phyloP scores from a whole-genome alignment of 2,888 invertebrate genomes.

The Galerucella calmariensis region DNA sequence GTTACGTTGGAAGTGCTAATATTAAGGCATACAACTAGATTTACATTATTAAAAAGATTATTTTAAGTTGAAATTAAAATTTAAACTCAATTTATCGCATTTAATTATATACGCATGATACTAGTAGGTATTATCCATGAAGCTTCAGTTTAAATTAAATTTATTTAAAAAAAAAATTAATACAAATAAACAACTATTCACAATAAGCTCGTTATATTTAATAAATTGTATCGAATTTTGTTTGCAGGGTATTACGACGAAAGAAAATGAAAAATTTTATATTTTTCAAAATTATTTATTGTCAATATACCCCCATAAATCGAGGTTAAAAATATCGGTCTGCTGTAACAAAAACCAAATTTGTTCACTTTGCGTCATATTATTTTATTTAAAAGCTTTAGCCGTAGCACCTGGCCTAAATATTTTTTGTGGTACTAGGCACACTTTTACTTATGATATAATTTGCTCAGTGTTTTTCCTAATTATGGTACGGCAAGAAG shows the following conservation, averaged over 20 bases:
- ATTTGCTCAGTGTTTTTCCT: no score
- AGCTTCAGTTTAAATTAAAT: not conserved
- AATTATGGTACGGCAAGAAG: no score
- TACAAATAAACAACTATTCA: constrained; percentile 12
- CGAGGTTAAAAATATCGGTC: no score
- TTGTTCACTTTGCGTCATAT: no score
- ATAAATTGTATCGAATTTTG: not conserved
- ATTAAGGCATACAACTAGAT: constrained; percentile 21
- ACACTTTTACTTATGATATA: no score
- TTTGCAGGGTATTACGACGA: not conserved
- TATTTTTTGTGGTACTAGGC: no score
- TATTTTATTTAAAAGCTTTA: no score
- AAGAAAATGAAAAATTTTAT: not conserved
- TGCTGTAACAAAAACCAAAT: no score
- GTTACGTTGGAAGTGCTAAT: constrained; percentile 19
- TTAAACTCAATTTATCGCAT: not conserved
- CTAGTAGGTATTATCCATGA: not conserved
- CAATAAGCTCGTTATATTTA: constrained; percentile 29
- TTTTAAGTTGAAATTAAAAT: not conserved
- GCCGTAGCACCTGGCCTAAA: no score
- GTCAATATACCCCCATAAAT: not conserved
- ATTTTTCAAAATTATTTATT: not conserved
- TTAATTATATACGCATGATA: not conserved
- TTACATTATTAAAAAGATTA: not conserved
- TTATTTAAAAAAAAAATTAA: not conserved